phyloP scores from a whole-genome alignment of 2,113 vertebrate species.

The Columbina picui region DNA sequence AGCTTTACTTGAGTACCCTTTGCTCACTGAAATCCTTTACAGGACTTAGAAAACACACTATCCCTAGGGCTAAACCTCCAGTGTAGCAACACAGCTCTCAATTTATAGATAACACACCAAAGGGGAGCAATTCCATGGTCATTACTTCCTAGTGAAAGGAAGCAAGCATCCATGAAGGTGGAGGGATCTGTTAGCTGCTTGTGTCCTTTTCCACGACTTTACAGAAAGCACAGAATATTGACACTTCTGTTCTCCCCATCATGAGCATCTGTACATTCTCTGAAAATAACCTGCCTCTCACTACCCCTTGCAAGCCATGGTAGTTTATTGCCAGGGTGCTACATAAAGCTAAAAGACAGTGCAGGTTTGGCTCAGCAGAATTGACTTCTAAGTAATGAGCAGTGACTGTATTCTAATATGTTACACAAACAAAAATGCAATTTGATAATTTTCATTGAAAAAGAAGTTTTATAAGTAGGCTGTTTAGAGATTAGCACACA shows the following conservation, averaged over 20 bases:
- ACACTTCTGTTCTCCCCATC: background rate
- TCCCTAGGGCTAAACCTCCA: background rate
- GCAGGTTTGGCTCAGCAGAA: background rate
- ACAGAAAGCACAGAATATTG: background rate
- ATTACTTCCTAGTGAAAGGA: background rate
- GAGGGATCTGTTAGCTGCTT: background rate
- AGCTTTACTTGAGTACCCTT: background rate
- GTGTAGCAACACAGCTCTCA: background rate
- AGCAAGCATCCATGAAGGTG: rapidly evolving
- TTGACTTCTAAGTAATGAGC: background rate
- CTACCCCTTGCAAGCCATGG: rapidly evolving
- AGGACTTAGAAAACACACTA: background rate
- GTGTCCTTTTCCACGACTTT: background rate
- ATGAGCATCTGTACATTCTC: background rate
- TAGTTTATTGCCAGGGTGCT: background rate
- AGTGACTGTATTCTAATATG: background rate
- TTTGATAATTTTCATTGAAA: background rate
- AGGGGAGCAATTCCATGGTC: background rate
- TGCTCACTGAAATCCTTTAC: background rate
- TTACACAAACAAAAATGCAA: background rate
- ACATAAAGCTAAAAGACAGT: background rate
- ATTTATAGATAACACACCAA: background rate
- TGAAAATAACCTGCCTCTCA: background rate
- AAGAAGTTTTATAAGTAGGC: background rate
- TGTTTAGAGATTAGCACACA: background rate